Evolutionary conservation across 2,888 invertebrate species (phyloP), one percentile per base, ranked within the genome.

Genomic region (Desoria tigrina): DNA sequence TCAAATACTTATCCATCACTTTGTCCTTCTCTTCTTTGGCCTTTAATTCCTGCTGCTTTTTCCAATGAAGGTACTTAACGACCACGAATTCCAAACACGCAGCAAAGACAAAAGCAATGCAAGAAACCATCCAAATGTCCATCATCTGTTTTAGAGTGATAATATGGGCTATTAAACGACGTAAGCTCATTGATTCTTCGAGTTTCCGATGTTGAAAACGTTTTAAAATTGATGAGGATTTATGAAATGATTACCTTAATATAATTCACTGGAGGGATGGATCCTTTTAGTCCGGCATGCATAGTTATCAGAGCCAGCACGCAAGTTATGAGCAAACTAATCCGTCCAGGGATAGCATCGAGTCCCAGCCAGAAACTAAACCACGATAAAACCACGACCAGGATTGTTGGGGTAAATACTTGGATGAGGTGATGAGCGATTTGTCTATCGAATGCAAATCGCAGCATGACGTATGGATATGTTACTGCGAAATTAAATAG

Each of bases 301-400:
- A 91, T 90, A 23, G 91, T 92, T 53, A 91, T 90, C 49, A 92
- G 81, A 0, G 91, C 90, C 76, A 92, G 82, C 86, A 92, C 88
- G 79, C 90, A 91, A 11, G 91, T 92, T 21, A 92, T 90, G 61
- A 92, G 81, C 28, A 92, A 80, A 0, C 90, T 90, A 9, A 91
- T 90, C 53, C 92, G 83, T 0, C 90, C 92, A 1, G 92, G 91
- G 58, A 91, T 89, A 0, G 90, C 91, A 77, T 92, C 92, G 75
- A 91, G 80, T 55, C 90, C 90, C 28, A 92, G 79, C 90, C 91
- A 92, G 79, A 92, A 92, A 77, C 90, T 90, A 79, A 91, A 90
- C 91, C 91, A 92, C 2, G 90, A 90, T 7, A 92, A 79, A 84
- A 90, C 88, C 11, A 92, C 91, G 7, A 92, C 90, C 32, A 92